Conservation (phyloP, 30 jellyfish, hydroid and myxozoan species). For the Rhopilema esculentum region DNA sequence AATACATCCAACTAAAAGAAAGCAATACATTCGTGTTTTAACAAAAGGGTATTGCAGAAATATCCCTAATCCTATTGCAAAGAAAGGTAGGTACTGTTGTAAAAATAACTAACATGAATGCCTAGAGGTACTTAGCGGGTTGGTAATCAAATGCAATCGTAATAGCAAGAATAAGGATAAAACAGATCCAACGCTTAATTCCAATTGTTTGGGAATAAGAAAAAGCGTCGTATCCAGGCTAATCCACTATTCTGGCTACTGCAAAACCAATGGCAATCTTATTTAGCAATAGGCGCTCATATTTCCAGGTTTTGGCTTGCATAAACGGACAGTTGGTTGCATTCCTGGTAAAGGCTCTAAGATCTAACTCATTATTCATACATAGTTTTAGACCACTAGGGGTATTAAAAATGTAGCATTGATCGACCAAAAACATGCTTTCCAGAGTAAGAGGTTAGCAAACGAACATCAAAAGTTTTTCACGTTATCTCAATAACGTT, state of each 20-base stretch:
- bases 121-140: not conserved
- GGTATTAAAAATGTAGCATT: not conserved
- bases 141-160: not conserved
- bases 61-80: not conserved
- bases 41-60: not conserved
- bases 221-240: too few relatives aligned
- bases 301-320: not conserved
- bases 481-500: too few relatives aligned
- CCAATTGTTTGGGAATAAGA: not conserved
- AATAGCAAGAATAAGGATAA: not conserved
- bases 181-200: not conserved
- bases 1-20: too few relatives aligned
- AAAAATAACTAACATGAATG: not conserved
- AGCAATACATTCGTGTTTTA: not conserved
- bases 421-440: too few relatives aligned
- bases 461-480: too few relatives aligned
- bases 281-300: not conserved
- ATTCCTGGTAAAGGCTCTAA: not conserved
- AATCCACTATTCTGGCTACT: too few relatives aligned
- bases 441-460: too few relatives aligned
- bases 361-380: not conserved
- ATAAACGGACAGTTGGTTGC: not conserved
- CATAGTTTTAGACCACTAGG: not conserved
- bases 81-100: not conserved
- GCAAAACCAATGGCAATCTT: not conserved